phyloP scores from a whole-genome alignment of 1,140 invertebrate species.

The Batillaria attramentaria region DNA sequence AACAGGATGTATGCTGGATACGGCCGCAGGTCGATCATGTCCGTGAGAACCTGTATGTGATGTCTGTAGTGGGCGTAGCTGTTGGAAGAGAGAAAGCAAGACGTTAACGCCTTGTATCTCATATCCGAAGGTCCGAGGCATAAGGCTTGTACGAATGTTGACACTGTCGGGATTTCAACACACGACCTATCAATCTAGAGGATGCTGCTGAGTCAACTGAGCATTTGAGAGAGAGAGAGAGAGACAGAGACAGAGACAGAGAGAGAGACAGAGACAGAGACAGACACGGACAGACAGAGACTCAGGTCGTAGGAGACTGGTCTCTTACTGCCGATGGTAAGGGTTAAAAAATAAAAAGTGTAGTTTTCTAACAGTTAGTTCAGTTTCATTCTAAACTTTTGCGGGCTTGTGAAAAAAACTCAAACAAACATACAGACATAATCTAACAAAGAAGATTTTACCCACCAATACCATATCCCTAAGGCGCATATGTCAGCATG shows the following conservation, averaged over 20 bases:
- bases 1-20: constrained; percentile 1
- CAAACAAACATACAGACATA: not conserved
- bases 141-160: too few species aligned
- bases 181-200: not conserved
- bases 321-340: too few species aligned
- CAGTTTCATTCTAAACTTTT: not conserved
- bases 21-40: not conserved
- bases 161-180: too few species aligned
- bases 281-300: not conserved
- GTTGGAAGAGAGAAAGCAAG: not conserved
- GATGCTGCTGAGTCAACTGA: not conserved
- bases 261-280: not conserved
- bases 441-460: not conserved
- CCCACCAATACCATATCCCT: constrained; percentile 8
- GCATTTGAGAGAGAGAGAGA: not conserved
- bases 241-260: not conserved
- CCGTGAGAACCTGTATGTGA: not conserved
- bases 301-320: not conserved
- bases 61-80: constrained; percentile 8
- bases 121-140: too few species aligned
- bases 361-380: not conserved
- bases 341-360: too few species aligned
- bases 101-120: not conserved
- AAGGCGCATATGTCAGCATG: constrained; percentile 14
- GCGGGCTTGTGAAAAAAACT: not conserved